phyloP scores from a whole-genome alignment of 2,888 invertebrate species.

The Xestia rhomboidea region DNA sequence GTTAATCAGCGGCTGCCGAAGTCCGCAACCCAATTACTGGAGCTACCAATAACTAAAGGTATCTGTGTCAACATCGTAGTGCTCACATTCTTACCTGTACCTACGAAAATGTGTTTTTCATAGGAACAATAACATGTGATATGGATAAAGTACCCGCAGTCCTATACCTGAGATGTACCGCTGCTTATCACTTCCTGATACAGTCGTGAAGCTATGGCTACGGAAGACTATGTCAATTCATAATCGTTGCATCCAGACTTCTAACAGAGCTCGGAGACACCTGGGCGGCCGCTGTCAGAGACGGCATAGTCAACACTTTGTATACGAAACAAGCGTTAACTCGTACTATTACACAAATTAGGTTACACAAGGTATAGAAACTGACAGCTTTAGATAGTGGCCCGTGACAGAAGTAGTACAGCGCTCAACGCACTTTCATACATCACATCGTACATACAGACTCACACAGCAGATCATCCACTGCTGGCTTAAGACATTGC shows the following conservation, averaged over 20 bases:
- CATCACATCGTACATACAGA: too few relatives aligned
- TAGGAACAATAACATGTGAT: not conserved
- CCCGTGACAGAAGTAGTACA: too few relatives aligned
- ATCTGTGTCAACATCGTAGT: not conserved
- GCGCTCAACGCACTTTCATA: too few relatives aligned
- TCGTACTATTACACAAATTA: too few relatives aligned
- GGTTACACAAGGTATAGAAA: too few relatives aligned
- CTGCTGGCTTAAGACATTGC: too few relatives aligned
- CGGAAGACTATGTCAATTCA: not conserved
- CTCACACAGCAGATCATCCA: too few relatives aligned
- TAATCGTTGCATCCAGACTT: not conserved
- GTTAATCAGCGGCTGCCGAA: slow-evolving; percentile 11
- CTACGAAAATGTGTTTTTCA: not conserved
- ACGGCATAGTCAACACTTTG: too few relatives aligned
- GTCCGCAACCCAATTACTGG: slow-evolving; percentile 11
- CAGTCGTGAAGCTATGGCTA: not conserved
- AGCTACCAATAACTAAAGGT: not conserved
- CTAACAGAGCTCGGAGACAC: too few relatives aligned
- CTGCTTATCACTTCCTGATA: not conserved
- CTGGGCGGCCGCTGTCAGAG: too few relatives aligned
- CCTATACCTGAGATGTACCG: not conserved
- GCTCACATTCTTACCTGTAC: not conserved
- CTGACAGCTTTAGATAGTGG: too few relatives aligned
- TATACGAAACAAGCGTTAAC: too few relatives aligned
- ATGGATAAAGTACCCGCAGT: not conserved